Percentiles rank a stretch among this genome's conserved stretches.
Evolutionary conservation across 1,140 invertebrate genomes (phyloP).

Genomic region (Drosophila pruinosa): DNA sequence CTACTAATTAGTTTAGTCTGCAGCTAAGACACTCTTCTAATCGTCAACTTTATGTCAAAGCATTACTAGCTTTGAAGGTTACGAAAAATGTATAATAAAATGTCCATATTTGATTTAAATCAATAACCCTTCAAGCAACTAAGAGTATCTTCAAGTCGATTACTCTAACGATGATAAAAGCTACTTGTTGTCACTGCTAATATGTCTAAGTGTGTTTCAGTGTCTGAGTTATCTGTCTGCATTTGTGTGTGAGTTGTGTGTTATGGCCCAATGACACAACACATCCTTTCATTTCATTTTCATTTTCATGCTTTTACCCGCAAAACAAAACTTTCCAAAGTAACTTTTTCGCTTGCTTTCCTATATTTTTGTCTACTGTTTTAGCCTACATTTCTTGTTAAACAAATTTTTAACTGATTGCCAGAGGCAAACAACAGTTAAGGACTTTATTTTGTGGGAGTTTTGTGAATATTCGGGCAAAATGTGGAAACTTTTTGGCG

Average conservation of each 20-base stretch:
- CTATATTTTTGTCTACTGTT: constrained; percentile 9
- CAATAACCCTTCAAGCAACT: not conserved
- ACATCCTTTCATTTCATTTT: constrained; percentile 41
- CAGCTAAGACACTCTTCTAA: too few species aligned
- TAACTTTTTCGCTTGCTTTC: constrained; percentile 16
- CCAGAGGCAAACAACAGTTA: constrained; percentile 12
- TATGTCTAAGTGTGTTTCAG: not conserved
- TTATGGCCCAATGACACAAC: constrained; percentile 31
- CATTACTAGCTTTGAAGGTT: too few species aligned
- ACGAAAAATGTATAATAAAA: too few species aligned
- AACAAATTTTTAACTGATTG: constrained; percentile 56
- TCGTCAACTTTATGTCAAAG: too few species aligned
- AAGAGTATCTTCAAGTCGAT: constrained; percentile 2
- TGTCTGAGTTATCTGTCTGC: not conserved
- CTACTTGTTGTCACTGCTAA: constrained; percentile 5
- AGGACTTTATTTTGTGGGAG: constrained; percentile 14
- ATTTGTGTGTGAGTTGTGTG: constrained; percentile 9
- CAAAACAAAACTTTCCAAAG: constrained; percentile 19
- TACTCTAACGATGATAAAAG: not conserved
- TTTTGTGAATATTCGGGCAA: constrained; percentile 7
- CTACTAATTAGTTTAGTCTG: too few species aligned
- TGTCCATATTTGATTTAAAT: too few species aligned
- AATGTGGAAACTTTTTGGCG: constrained; percentile 12
- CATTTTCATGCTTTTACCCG: constrained; percentile 1
- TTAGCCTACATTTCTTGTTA: constrained; percentile 10